phyloP scores from a whole-genome alignment of 1,140 invertebrate species.

The Leptonema lineaticorne region DNA sequence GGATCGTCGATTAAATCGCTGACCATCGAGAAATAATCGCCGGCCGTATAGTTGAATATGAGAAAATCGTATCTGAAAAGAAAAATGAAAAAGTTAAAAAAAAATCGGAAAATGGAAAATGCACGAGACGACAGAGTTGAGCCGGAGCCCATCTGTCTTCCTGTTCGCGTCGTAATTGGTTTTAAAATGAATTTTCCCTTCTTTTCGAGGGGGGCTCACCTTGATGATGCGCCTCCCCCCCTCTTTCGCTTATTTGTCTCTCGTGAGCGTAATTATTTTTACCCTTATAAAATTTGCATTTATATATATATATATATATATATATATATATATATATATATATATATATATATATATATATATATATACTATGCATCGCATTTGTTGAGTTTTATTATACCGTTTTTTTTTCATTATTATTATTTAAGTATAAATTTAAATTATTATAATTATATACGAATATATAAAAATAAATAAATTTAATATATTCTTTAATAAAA shows the following conservation, averaged over 20 bases:
- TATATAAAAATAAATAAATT: no score
- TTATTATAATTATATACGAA: no score
- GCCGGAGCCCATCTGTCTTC: conserved; percentile 19
- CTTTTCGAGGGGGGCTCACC: conserved; percentile 8
- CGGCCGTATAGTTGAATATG: conserved; percentile 69
- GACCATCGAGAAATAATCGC: conserved; percentile 57
- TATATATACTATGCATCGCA: no score
- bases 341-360: no score
- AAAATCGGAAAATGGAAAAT: conserved; percentile 17
- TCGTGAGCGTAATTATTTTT: background rate
- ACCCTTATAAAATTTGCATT: no score
- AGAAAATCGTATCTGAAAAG: conserved; percentile 71
- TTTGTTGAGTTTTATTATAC: no score
- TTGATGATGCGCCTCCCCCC: background rate
- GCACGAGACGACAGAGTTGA: conserved; percentile 10
- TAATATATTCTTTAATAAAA: no score
- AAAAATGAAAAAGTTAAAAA: conserved; percentile 27
- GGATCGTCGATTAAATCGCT: background rate
- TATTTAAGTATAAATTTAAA: no score
- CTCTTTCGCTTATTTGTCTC: conserved; percentile 6
- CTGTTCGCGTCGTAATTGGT: conserved; percentile 8
- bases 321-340: no score
- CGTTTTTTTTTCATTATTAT: no score
- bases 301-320: no score
- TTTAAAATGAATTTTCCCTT: conserved; percentile 11